Conservation (phyloP, 2,113 vertebrate species). For the Spheniscus mendiculus region DNA sequence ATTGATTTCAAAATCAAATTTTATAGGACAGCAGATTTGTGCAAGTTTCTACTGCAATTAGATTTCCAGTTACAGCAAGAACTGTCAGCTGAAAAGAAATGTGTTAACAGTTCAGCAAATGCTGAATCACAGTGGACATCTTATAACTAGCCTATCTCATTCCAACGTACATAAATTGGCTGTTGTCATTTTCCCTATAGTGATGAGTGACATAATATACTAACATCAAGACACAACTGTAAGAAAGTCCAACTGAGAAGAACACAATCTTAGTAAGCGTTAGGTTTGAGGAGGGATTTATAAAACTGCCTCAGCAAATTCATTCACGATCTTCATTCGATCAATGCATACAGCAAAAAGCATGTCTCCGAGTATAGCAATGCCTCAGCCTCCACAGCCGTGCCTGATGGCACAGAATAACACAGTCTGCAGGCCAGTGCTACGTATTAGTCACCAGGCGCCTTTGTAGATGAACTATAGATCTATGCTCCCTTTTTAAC, state of each 20-base stretch:
- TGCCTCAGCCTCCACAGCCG: not conserved
- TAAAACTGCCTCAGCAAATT: not conserved
- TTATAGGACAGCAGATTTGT: not conserved
- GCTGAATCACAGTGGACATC: not conserved
- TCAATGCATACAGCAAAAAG: not conserved
- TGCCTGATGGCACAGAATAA: not conserved
- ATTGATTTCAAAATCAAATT: constrained; percentile 24
- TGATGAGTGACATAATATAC: not conserved
- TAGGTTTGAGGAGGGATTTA: not conserved
- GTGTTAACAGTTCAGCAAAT: constrained; percentile 10
- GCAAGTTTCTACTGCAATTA: not conserved
- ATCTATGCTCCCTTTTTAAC: not conserved
- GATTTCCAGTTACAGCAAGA: not conserved
- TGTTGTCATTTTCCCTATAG: not conserved
- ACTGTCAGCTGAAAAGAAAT: not conserved
- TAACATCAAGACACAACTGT: not conserved
- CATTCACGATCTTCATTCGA: not conserved
- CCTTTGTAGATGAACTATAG: not conserved
- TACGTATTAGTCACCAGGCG: not conserved
- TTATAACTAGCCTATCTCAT: not conserved
- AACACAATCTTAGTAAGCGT: not conserved
- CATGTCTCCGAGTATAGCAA: not conserved
- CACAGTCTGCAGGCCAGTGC: not conserved
- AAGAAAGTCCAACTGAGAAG: not conserved
- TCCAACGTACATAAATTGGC: not conserved